These are phyloP conservation scores for Scomber colias DNA, from an alignment of 2,113 vertebrate genomes.

Conservation along the genomic window DNA sequence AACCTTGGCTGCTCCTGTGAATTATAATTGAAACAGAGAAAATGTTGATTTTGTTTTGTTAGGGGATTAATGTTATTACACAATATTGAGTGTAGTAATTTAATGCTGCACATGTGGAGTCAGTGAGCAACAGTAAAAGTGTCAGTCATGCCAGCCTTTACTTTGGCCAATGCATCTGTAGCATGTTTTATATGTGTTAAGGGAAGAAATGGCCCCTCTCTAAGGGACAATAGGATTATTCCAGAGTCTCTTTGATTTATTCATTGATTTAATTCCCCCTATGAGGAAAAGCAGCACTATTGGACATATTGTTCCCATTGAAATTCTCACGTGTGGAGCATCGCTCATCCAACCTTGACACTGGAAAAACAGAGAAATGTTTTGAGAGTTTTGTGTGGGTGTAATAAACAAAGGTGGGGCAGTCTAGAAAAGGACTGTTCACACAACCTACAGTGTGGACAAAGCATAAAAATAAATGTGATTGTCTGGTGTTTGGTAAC, in stretches of 20 bases:
- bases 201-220: slow-evolving; percentile 3
- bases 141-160: slow-evolving; percentile 38
- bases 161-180: slow-evolving; percentile 23
- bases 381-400: slow-evolving; percentile 30
- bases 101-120: slow-evolving; percentile 36
- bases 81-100: slow-evolving; percentile 16
- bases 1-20: slow-evolving; percentile 49
- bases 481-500: neutral
- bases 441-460: neutral
- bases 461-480: slow-evolving; percentile 9
- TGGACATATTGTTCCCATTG: slow-evolving; percentile 69
- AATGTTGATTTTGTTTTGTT: slow-evolving; percentile 34
- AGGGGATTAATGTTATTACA: slow-evolving; percentile 45
- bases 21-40: slow-evolving; percentile 52
- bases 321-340: slow-evolving; percentile 53
- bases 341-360: slow-evolving; percentile 65
- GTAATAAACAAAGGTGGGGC: slow-evolving; percentile 25
- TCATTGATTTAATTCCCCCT: slow-evolving; percentile 45
- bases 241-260: slow-evolving; percentile 65
- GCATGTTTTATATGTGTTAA: slow-evolving; percentile 43
- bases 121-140: neutral
- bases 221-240: slow-evolving; percentile 41
- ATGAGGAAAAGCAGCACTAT: slow-evolving; percentile 45
- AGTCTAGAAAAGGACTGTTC: neutral
- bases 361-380: slow-evolving; percentile 65